A percentile compares a stretch with the other conserved stretches of the same genome.
Evolutionary conservation across 2,113 vertebrate species (phyloP).

Genomic region (Prietella phreatophila): DNA sequence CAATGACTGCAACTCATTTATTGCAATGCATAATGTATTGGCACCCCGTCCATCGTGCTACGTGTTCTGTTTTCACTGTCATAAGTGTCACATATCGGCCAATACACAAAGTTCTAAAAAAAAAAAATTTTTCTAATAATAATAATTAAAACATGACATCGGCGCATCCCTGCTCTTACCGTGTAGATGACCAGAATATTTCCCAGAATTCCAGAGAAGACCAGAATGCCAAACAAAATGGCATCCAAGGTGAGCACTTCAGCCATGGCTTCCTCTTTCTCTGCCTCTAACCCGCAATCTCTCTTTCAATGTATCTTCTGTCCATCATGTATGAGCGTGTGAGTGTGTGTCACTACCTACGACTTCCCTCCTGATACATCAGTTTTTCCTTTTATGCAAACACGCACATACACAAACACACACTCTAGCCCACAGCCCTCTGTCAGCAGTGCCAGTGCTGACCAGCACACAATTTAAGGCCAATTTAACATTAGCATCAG

Average conservation of each 20-base stretch:
- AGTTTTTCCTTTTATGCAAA: slow-evolving; percentile 25
- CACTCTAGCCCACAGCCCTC: neutral
- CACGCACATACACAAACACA: neutral
- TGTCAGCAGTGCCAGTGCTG: slow-evolving; percentile 45
- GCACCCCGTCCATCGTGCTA: neutral
- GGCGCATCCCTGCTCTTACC: slow-evolving; percentile 60
- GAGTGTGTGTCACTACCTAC: neutral
- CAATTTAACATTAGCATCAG: slow-evolving; percentile 47
- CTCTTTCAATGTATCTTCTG: slow-evolving; percentile 19
- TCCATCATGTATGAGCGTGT: slow-evolving; percentile 10
- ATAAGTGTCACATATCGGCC: neutral
- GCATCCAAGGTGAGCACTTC: slow-evolving; percentile 69
- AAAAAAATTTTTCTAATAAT: no score
- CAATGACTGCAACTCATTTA: neutral
- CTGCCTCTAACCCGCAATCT: slow-evolving; percentile 19
- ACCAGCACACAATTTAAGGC: slow-evolving; percentile 40
- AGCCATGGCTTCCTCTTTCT: slow-evolving; percentile 62
- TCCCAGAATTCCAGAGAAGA: slow-evolving; percentile 74
- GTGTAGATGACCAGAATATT: slow-evolving; percentile 75
- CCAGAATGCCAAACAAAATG: slow-evolving; percentile 72
- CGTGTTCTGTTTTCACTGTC: neutral
- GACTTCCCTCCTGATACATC: neutral
- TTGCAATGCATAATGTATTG: neutral
- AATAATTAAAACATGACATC: neutral
- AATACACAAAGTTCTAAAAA: neutral